phyloP scores from a whole-genome alignment of 2,888 invertebrate genomes.

The Argyresthia goedartella region DNA sequence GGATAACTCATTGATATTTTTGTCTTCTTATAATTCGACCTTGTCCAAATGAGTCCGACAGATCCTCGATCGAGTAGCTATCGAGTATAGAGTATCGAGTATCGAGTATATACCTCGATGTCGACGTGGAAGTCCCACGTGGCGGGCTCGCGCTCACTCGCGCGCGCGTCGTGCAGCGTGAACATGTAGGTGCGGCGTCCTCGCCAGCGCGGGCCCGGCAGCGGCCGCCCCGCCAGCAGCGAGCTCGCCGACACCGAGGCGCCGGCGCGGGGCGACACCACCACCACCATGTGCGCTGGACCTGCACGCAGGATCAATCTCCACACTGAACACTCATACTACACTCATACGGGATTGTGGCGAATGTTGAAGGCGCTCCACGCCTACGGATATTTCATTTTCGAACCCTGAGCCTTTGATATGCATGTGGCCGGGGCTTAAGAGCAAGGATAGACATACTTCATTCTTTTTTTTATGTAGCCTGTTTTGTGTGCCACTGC shows the following conservation, averaged over 20 bases:
- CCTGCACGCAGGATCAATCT: neutral
- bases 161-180: slow-evolving; percentile 14
- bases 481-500: too few relatives aligned
- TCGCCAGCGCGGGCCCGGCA: neutral
- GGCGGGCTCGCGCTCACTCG: slow-evolving; percentile 3
- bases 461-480: too few relatives aligned
- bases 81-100: too few relatives aligned
- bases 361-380: too few relatives aligned
- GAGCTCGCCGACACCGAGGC: neutral
- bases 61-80: too few relatives aligned
- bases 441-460: too few relatives aligned
- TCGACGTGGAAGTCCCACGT: slow-evolving; percentile 9
- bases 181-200: slow-evolving; percentile 18
- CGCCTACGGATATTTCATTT: too few relatives aligned
- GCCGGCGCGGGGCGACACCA: neutral
- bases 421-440: too few relatives aligned
- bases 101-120: neutral
- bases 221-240: neutral
- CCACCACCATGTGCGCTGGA: slow-evolving; percentile 1
- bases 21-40: too few relatives aligned
- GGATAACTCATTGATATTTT: too few relatives aligned
- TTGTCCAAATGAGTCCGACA: too few relatives aligned
- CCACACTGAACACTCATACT: neutral
- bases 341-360: neutral
- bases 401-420: too few relatives aligned